Base-by-base conservation (phyloP, 2,888 invertebrate genomes). In the Exocentrus adspersus region DNA sequence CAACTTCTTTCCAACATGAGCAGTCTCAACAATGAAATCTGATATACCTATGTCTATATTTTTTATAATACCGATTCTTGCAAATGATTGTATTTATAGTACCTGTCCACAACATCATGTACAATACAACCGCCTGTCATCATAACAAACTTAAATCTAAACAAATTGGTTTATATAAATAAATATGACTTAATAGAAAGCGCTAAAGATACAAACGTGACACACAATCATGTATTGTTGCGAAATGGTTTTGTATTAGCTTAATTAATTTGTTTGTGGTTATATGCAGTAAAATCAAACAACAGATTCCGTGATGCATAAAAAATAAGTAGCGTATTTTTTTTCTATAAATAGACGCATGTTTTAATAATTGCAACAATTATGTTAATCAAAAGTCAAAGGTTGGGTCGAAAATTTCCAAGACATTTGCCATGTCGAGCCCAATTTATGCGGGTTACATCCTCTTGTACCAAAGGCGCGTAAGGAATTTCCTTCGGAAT, bases 371-470 rank as follows among this genome's bases (percentile, higher is more conserved):
- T 57, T 56, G 59, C 28, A 56, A 56, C 64, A 57, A 53, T 62
- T 68, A n/a, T n/a, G n/a, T 63, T 67, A 69, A 69, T 53, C 42
- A 50, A 57, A 30, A 60, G 60, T 57, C 70, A 68, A 70, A n/a
- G n/a, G n/a, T n/a, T n/a, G n/a, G n/a, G n/a, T n/a, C n/a, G n/a
- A n/a, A n/a, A n/a, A n/a, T n/a, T n/a, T n/a, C n/a, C n/a, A n/a
- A n/a, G n/a, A n/a, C n/a, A n/a, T n/a, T n/a, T n/a, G n/a, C n/a
- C n/a, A n/a, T n/a, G n/a, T n/a, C n/a, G n/a, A n/a, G n/a, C n/a
- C n/a, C n/a, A n/a, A n/a, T n/a, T n/a, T n/a, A n/a, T n/a, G n/a
- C n/a, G n/a, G n/a, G n/a, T n/a, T n/a, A n/a, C n/a, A n/a, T n/a
- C n/a, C n/a, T n/a, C n/a, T n/a, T n/a, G n/a, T n/a, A 64, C 37